A percentile compares a stretch with the other conserved stretches of the same genome.
Evolutionary conservation across 2,797 vertebrate genomes (phyloP).

Genomic region (Sternotherus odoratus): DNA sequence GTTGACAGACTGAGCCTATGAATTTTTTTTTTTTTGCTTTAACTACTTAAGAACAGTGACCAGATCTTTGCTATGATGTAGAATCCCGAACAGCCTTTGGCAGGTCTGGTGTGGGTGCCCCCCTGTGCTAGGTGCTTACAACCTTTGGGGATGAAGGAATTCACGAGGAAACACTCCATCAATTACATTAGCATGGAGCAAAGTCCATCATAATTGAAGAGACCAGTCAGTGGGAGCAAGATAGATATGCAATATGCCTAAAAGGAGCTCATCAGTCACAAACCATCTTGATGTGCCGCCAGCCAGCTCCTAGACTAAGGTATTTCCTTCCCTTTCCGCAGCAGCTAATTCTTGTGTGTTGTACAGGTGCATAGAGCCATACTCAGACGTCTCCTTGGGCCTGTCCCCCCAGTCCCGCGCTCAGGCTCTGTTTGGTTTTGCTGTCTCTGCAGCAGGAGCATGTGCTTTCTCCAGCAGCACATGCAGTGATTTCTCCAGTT

Average conservation of each 20-base stretch:
- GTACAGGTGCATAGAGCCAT: not conserved
- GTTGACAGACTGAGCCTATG: not conserved
- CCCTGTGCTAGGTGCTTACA: not conserved
- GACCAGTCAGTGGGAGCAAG: not conserved
- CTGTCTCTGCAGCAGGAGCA: not conserved
- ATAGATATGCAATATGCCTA: not conserved
- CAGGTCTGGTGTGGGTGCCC: not conserved
- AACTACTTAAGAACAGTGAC: not conserved
- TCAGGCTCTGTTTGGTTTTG: not conserved
- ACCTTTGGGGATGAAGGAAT: not conserved
- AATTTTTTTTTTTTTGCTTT: not conserved
- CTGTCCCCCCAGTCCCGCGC: not conserved
- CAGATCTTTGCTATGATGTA: not conserved
- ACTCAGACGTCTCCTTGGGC: not conserved
- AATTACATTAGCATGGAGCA: not conserved
- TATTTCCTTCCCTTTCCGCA: not conserved
- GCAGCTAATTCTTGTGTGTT: not conserved
- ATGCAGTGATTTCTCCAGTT: not conserved
- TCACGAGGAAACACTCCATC: not conserved
- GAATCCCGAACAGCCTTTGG: not conserved
- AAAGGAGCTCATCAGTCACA: not conserved
- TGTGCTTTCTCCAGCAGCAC: not conserved
- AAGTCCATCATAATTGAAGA: not conserved
- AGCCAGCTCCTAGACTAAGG: not conserved
- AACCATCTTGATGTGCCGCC: not conserved